These are phyloP conservation scores for Cydia pomonella DNA, from an alignment of 1,140 invertebrate genomes.

Conservation along the genomic window DNA sequence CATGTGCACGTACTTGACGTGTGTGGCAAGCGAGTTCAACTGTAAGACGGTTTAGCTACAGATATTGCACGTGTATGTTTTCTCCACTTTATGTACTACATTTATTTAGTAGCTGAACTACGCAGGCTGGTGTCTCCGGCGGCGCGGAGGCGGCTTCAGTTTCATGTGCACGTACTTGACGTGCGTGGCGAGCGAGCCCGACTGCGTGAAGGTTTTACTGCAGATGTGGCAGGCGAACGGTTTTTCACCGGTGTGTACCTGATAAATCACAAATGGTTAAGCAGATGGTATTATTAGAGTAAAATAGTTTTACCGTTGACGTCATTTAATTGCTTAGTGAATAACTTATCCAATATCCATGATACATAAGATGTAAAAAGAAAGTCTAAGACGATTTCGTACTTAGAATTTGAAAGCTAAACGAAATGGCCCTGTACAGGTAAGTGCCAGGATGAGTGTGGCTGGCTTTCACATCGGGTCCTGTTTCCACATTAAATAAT, in stretches of 20 bases:
- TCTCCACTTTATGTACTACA: neutral
- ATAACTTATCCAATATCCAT: too few relatives aligned
- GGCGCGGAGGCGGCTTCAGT: slow-evolving; percentile 20
- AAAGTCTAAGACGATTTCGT: too few relatives aligned
- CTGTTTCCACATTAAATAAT: too few relatives aligned
- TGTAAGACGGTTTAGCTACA: neutral
- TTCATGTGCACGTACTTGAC: slow-evolving; percentile 6
- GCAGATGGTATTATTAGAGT: too few relatives aligned
- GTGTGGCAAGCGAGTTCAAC: neutral
- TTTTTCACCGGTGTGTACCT: slow-evolving; percentile 27
- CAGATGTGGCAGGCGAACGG: slow-evolving; percentile 15
- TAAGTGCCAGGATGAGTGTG: too few relatives aligned
- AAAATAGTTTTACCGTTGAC: too few relatives aligned
- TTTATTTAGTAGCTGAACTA: neutral
- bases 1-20: slow-evolving; percentile 3
- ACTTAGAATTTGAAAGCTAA: too few relatives aligned
- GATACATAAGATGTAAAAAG: too few relatives aligned
- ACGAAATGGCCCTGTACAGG: too few relatives aligned
- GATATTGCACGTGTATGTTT: neutral
- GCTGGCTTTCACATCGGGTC: too few relatives aligned
- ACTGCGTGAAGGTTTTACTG: slow-evolving; percentile 19
- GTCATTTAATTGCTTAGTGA: too few relatives aligned
- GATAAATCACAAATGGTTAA: neutral
- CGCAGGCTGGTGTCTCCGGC: neutral
- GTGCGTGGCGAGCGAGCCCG: slow-evolving; percentile 9